phyloP scores from a whole-genome alignment of 2,888 invertebrate genomes.

The Oligia fasciuncula region DNA sequence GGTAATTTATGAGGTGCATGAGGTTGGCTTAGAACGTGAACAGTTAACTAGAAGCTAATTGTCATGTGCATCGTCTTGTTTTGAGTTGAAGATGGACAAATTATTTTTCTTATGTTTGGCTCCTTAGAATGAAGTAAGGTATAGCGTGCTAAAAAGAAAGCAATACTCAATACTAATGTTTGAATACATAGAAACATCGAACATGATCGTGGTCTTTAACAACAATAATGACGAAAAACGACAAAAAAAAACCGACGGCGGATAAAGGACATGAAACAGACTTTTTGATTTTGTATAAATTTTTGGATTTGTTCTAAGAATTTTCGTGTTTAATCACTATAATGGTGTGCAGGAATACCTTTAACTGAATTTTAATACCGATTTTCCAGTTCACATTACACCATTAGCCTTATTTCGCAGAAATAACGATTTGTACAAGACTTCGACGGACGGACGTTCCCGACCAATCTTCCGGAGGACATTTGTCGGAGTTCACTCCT shows the following conservation, averaged over 20 bases:
- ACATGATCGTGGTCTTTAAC: not conserved
- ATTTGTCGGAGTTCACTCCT: slow-evolving; percentile 68
- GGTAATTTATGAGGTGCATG: not conserved
- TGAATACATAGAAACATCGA: not conserved
- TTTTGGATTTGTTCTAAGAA: not conserved
- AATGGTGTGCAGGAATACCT: not conserved
- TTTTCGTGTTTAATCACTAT: not conserved
- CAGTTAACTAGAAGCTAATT: not conserved
- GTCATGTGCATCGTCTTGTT: not conserved
- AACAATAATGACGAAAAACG: not conserved
- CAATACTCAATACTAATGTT: not conserved
- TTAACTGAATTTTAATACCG: not conserved
- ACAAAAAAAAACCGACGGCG: no score
- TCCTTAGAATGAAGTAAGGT: not conserved
- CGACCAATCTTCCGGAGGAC: slow-evolving; percentile 48
- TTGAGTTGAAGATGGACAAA: not conserved
- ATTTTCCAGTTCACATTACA: not conserved
- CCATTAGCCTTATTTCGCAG: not conserved
- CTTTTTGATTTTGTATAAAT: not conserved
- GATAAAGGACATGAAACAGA: no score
- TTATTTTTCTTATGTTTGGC: not conserved
- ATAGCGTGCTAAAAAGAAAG: not conserved
- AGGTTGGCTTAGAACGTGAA: not conserved
- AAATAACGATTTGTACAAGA: slow-evolving; percentile 22
- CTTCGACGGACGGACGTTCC: slow-evolving; percentile 4